Conservation (phyloP, 1,140 invertebrate species). For the Drosophila murphyi region DNA sequence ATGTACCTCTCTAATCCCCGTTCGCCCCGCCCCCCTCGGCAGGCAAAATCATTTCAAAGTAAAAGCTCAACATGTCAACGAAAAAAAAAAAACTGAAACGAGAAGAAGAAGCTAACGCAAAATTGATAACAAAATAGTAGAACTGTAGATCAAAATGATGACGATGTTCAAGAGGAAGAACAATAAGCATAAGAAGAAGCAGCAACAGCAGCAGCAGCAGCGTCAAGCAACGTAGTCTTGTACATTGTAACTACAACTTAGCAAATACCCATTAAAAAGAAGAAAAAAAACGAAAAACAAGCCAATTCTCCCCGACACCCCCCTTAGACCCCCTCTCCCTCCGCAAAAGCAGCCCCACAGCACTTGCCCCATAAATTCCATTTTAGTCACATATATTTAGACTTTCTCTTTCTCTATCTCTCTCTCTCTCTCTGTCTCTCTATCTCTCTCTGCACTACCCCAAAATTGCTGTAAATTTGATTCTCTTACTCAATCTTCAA, state of each 20-base stretch:
- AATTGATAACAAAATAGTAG: conserved; percentile 14
- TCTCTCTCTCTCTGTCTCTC: conserved; percentile 11
- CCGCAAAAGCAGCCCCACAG: conserved; percentile 29
- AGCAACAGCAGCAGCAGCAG: conserved; percentile 31
- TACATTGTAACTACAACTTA: conserved; percentile 65
- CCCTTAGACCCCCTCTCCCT: background rate
- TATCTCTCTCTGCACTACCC: conserved; percentile 17
- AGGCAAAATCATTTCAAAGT: conserved; percentile 79
- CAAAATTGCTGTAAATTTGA: conserved; percentile 21
- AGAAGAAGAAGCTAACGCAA: background rate
- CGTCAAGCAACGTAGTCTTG: conserved; percentile 60
- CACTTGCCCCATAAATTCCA: conserved; percentile 32
- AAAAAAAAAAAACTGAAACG: conserved; percentile 44
- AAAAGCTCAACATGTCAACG: conserved; percentile 78
- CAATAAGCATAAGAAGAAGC: background rate
- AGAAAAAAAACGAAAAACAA: background rate
- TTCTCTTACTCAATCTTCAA: background rate
- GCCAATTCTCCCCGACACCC: no score
- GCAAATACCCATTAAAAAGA: conserved; percentile 7
- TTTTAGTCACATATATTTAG: conserved; percentile 26
- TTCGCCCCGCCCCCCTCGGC: conserved; percentile 52
- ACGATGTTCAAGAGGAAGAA: conserved; percentile 17
- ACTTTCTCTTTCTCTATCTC: conserved; percentile 6
- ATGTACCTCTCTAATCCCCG: background rate
- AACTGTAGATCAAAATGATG: conserved; percentile 26